Evolutionary conservation across 2,888 invertebrate genomes (phyloP).

Genomic region (Campoletis raptor): DNA sequence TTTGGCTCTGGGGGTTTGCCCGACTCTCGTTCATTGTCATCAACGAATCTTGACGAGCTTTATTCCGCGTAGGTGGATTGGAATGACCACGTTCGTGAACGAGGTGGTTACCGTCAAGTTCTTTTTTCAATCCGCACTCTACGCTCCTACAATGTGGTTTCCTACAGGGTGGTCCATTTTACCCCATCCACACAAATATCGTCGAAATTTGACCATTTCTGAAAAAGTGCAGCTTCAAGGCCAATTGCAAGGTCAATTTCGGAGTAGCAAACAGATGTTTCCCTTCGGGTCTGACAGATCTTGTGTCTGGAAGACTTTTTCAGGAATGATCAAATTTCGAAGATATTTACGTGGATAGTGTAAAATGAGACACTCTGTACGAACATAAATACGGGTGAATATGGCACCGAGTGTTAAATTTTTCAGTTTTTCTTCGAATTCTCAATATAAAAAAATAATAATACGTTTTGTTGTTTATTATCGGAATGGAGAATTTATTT

Average conservation of each 20-base stretch:
- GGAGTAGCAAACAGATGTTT: no score
- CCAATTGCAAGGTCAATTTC: no score
- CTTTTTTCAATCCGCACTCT: not conserved
- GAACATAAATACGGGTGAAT: not conserved
- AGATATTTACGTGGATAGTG: no score
- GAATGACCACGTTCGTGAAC: conserved; percentile 17
- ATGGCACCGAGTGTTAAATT: not conserved
- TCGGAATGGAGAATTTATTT: not conserved
- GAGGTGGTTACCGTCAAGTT: conserved; percentile 1
- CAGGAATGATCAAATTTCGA: no score
- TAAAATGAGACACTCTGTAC: no score
- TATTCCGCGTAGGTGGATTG: conserved; percentile 18
- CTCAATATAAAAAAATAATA: not conserved
- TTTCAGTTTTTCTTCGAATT: not conserved
- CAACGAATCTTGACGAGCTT: conserved; percentile 54
- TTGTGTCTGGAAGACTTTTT: no score
- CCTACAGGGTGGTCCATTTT: no score
- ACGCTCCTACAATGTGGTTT: not conserved
- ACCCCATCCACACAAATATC: no score
- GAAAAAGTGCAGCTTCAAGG: no score
- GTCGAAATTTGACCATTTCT: no score
- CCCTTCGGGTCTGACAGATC: no score
- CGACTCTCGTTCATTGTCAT: conserved; percentile 60
- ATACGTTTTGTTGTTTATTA: not conserved
- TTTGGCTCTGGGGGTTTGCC: conserved; percentile 10